These are phyloP conservation scores for Tenthredo distinguenda DNA, from an alignment of 2,888 invertebrate genomes.

Conservation along the genomic window DNA sequence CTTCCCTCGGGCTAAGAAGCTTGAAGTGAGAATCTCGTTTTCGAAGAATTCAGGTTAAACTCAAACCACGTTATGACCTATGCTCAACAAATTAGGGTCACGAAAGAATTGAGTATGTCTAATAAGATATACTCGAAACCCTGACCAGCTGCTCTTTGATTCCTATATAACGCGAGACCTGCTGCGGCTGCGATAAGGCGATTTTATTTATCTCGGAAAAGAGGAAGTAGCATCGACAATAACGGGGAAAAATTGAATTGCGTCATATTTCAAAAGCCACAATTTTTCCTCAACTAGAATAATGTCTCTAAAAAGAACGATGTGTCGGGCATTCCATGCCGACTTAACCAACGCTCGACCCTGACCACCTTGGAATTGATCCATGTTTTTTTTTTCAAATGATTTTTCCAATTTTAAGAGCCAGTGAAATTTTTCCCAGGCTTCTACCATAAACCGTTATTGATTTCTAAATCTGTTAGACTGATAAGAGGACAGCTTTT, in stretches of 20 bases:
- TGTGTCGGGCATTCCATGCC: too few species aligned
- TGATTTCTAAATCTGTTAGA: too few species aligned
- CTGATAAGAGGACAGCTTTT: too few species aligned
- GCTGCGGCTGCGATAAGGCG: background rate
- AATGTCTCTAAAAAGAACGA: too few species aligned
- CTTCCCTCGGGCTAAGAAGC: background rate
- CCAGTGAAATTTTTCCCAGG: too few species aligned
- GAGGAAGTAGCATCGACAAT: background rate
- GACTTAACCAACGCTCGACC: too few species aligned
- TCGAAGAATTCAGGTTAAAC: conserved; percentile 39
- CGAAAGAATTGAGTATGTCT: background rate
- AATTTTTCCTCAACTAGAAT: background rate
- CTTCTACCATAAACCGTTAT: too few species aligned
- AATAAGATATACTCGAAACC: background rate
- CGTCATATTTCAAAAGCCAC: background rate
- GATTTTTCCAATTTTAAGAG: too few species aligned
- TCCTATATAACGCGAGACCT: background rate
- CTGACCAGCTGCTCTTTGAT: background rate
- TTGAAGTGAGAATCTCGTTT: conserved; percentile 21
- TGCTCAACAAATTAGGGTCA: conserved; percentile 35
- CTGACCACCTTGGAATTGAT: too few species aligned
- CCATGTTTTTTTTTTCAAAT: too few species aligned
- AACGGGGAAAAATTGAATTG: background rate
- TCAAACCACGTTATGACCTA: conserved; percentile 22
- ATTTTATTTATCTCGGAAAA: background rate